phyloP scores from a whole-genome alignment of 2,797 vertebrate genomes.

The Catamblyrhynchus diadema region DNA sequence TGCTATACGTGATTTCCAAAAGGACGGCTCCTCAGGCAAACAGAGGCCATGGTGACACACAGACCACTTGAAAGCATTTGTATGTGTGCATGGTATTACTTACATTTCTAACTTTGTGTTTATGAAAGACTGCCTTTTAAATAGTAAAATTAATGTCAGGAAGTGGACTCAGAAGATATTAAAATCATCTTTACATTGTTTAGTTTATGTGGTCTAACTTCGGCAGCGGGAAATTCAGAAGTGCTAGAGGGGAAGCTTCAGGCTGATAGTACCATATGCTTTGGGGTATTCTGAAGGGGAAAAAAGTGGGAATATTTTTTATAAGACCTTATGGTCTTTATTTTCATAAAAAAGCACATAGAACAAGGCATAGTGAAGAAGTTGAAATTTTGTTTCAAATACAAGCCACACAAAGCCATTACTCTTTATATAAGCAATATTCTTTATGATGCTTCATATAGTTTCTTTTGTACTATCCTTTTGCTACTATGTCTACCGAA shows the following conservation, averaged over 20 bases:
- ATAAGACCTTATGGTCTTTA: not conserved
- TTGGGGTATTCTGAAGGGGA: not conserved
- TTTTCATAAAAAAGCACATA: not conserved
- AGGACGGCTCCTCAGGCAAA: not conserved
- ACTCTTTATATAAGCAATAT: not conserved
- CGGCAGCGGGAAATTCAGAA: not conserved
- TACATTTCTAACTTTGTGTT: not conserved
- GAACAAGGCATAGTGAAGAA: not conserved
- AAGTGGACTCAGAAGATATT: not conserved
- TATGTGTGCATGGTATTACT: not conserved
- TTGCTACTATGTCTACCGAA: not conserved
- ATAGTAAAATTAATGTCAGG: not conserved
- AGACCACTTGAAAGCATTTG: accelerated
- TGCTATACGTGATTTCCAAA: not conserved
- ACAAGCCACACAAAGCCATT: not conserved
- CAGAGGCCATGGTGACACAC: not conserved
- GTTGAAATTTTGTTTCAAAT: not conserved
- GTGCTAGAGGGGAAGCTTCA: not conserved
- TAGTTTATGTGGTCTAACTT: not conserved
- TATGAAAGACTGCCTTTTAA: not conserved
- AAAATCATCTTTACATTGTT: not conserved
- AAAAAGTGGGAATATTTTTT: not conserved
- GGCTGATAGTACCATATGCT: not conserved
- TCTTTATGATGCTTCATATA: not conserved
- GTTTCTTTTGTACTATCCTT: not conserved